Percentiles rank a stretch among this genome's conserved stretches.
Conservation (phyloP, 1,140 invertebrate genomes). For the Pseudomyrmex concolor region DNA sequence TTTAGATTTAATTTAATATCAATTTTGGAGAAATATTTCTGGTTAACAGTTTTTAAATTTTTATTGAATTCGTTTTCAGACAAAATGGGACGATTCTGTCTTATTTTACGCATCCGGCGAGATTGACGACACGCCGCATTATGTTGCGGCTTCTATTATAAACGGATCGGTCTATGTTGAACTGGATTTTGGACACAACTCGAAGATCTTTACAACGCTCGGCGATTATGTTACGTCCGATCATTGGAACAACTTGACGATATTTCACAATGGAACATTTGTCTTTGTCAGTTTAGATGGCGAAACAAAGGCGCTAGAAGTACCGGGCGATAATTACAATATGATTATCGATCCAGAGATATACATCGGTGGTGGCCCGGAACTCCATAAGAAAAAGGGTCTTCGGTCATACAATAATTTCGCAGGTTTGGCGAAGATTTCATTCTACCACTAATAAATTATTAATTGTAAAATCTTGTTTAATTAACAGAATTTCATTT, state of each 20-base stretch:
- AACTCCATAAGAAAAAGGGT: constrained; percentile 91
- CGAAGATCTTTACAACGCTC: constrained; percentile 87
- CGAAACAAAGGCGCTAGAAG: constrained; percentile 88
- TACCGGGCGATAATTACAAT: constrained; percentile 90
- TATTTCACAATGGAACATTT: constrained; percentile 90
- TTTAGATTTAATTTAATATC: background rate
- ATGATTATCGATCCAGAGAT: constrained; percentile 97
- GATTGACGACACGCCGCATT: constrained; percentile 91
- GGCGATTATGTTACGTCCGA: constrained; percentile 90
- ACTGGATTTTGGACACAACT: constrained; percentile 93
- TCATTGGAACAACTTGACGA: constrained; percentile 95
- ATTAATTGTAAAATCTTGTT: constrained; percentile 6
- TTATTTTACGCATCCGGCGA: constrained; percentile 95
- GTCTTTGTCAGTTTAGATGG: constrained; percentile 91
- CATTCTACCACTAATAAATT: background rate
- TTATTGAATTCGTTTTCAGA: constrained; percentile 83
- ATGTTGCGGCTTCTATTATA: constrained; percentile 92
- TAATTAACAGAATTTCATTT: background rate
- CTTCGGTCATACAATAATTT: constrained; percentile 91
- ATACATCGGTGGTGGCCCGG: constrained; percentile 94
- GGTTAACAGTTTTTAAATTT: background rate
- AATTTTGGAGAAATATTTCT: background rate
- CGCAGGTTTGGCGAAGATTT: constrained; percentile 79
- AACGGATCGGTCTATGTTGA: constrained; percentile 92
- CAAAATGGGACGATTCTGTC: constrained; percentile 93